Evolutionary conservation across 1,140 invertebrate genomes (phyloP).

Genomic region (Anadara kagoshimensis): DNA sequence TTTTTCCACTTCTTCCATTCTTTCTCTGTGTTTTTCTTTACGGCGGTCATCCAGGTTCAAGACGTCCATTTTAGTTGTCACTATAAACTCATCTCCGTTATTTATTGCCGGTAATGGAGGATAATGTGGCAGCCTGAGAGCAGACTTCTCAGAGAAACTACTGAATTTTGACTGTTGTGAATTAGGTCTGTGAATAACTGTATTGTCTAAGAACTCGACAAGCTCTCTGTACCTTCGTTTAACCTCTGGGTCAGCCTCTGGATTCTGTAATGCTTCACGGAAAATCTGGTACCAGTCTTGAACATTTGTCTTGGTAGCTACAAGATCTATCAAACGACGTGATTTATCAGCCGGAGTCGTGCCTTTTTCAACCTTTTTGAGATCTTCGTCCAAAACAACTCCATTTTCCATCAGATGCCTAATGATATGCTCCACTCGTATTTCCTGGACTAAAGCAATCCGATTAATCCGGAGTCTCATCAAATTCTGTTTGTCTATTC

Average conservation of each 20-base stretch:
- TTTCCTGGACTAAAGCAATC: constrained; percentile 68
- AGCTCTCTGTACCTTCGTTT: constrained; percentile 63
- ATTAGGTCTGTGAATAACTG: constrained; percentile 62
- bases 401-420: constrained; percentile 49
- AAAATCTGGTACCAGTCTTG: constrained; percentile 68
- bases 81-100: constrained; percentile 21
- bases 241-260: constrained; percentile 50
- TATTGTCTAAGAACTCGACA: constrained; percentile 71
- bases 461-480: constrained; percentile 69
- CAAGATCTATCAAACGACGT: constrained; percentile 62
- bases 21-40: constrained; percentile 28
- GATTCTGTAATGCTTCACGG: constrained; percentile 56
- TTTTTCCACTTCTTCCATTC: constrained; percentile 29
- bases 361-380: constrained; percentile 56
- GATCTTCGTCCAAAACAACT: constrained; percentile 59
- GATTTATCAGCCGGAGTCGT: constrained; percentile 64
- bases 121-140: constrained; percentile 53
- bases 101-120: constrained; percentile 60
- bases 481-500: constrained; percentile 64
- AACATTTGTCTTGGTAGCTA: constrained; percentile 59
- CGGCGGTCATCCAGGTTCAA: constrained; percentile 43
- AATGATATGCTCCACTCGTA: constrained; percentile 66
- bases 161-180: constrained; percentile 53
- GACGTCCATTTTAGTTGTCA: constrained; percentile 40
- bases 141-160: constrained; percentile 36